Evolutionary conservation across 2,797 vertebrate species (phyloP), one percentile per base, ranked within the genome.

Genomic region (Gymnoscopelus microlampas): DNA sequence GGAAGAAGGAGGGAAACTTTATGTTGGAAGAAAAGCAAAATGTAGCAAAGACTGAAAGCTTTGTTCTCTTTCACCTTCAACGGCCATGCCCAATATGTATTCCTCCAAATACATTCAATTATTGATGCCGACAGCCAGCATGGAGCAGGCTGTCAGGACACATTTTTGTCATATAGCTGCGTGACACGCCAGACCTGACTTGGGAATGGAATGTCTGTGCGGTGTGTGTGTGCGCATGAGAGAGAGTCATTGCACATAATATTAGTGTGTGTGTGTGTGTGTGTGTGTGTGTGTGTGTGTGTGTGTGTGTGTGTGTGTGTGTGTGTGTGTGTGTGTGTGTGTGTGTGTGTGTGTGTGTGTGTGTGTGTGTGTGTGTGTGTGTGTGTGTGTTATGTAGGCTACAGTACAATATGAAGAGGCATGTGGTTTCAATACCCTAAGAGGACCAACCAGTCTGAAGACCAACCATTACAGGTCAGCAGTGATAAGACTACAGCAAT

Each of bases 31-130:
- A 72, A 26, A 49, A 66, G 77, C 62, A 64, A 69, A 72, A 72
- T 23, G 39, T 66, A 56, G 59, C 72, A 50, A 23, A 2, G 32
- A 68, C 63, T 76, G 61, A 58, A 48, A 32, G 61, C 77, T 88
- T 82, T 77, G 74, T 87, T 85, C 77, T 71, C 76, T 74, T 64
- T 83, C 77, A 84, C 85, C 85, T 83, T 88, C 79, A 78, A 58
- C 69, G 57, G 51, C 60, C 51, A 24, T 14, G 53, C 60, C 44
- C 5, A 1, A 39, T 70, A 70, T 71, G 68, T 80, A 85, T 85
- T 74, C 55, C 39, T 78, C 71, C 61, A 82, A 85, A 81, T 74
- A 78, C 66, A 66, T 80, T 90, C 69, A 80, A 83, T 86, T 84
- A 91, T 87, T 85, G 75, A 87, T 82, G 81, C 70, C 24, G 50